Evolutionary conservation across 2,797 vertebrate genomes (phyloP).

Genomic region (Coluber constrictor): DNA sequence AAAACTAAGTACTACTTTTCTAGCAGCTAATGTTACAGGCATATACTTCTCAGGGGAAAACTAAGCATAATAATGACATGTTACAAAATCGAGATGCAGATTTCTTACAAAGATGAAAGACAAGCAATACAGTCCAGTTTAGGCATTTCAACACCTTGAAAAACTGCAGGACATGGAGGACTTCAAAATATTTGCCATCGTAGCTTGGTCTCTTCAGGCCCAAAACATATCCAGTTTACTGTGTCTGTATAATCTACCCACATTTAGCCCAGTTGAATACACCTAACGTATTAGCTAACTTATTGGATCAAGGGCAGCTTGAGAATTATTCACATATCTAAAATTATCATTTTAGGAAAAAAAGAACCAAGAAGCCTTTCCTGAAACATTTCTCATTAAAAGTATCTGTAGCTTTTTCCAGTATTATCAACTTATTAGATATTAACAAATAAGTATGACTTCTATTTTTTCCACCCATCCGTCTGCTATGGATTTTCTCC

Average conservation of each 20-base stretch:
- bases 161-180: background rate
- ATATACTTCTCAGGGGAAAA: background rate
- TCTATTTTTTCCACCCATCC: background rate
- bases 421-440: background rate
- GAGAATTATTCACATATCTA: background rate
- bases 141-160: background rate
- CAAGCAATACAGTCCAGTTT: background rate
- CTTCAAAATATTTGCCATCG: background rate
- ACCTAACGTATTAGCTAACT: background rate
- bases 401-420: background rate
- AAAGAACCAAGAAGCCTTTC: background rate
- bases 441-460: background rate
- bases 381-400: background rate
- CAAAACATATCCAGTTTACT: background rate
- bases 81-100: background rate
- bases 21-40: background rate
- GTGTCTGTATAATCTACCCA: no score
- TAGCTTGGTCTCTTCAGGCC: background rate
- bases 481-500: background rate
- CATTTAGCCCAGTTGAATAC: background rate
- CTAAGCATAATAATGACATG: background rate
- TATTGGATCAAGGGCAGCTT: background rate
- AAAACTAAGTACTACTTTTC: background rate
- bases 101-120: conserved; percentile 8
- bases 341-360: background rate